These are phyloP conservation scores for Lycophotia porphyrea DNA, from an alignment of 2,888 invertebrate genomes.

Conservation along the genomic window DNA sequence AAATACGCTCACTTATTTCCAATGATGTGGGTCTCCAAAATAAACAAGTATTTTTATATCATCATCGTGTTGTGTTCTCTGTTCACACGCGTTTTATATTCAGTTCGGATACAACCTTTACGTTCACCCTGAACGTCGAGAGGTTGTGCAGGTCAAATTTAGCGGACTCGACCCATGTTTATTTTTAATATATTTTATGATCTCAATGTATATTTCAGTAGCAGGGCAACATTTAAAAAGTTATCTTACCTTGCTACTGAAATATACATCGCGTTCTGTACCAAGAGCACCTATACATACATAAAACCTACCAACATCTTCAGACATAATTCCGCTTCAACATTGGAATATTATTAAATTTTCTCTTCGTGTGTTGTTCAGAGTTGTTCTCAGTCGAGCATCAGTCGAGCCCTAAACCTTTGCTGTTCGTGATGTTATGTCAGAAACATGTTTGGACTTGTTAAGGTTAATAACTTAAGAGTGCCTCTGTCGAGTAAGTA, in stretches of 20 bases:
- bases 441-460: slow-evolving; percentile 31
- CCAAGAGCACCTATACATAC: not conserved
- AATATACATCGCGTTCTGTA: not conserved
- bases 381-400: no score
- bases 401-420: slow-evolving; percentile 1
- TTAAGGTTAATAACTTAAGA: slow-evolving; percentile 21
- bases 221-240: not conserved
- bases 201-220: slow-evolving; percentile 24
- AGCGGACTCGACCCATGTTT: slow-evolving; percentile 26
- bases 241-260: not conserved
- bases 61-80: not conserved
- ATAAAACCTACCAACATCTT: not conserved
- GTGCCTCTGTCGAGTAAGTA: slow-evolving; percentile 2
- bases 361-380: slow-evolving; percentile 22
- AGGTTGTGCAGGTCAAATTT: slow-evolving; percentile 34
- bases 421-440: slow-evolving; percentile 28
- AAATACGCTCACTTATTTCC: slow-evolving; percentile 35
- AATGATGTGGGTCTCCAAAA: slow-evolving; percentile 47
- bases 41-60: slow-evolving; percentile 30
- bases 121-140: slow-evolving; percentile 1
- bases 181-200: slow-evolving; percentile 40
- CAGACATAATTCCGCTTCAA: slow-evolving; percentile 5
- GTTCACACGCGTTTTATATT: slow-evolving; percentile 26
- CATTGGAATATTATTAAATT: slow-evolving; percentile 39
- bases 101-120: slow-evolving; percentile 20